Conservation (phyloP, 2,888 invertebrate genomes). For the Hemaris fuciformis region DNA sequence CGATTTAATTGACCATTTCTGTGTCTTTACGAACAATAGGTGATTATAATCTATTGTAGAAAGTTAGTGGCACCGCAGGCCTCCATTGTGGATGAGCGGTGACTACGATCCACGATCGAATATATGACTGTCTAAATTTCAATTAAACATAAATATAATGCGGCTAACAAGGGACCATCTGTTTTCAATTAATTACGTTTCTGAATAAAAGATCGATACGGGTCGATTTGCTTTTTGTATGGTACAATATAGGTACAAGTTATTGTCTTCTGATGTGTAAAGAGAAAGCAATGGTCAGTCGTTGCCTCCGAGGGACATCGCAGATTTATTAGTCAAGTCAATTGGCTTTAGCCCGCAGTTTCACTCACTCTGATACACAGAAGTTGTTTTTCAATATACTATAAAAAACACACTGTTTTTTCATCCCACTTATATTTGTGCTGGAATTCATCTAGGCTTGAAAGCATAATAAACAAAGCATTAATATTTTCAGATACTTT, state of each 20-base stretch:
- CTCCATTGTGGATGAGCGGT: slow-evolving; percentile 70
- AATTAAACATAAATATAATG: slow-evolving; percentile 70
- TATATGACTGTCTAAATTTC: slow-evolving; percentile 58
- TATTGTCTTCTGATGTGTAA: neutral
- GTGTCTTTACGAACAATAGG: slow-evolving; percentile 70
- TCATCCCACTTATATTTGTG: too few species aligned
- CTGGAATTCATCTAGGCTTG: too few species aligned
- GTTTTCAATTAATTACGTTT: slow-evolving; percentile 75
- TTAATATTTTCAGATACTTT: too few species aligned
- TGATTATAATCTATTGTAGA: slow-evolving; percentile 73
- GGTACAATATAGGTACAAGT: neutral
- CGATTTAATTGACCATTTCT: slow-evolving; percentile 64
- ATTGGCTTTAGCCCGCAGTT: too few species aligned
- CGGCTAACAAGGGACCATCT: slow-evolving; percentile 77
- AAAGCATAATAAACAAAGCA: too few species aligned
- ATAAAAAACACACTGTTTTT: too few species aligned
- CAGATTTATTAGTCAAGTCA: too few species aligned
- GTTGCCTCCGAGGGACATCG: neutral
- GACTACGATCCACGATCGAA: slow-evolving; percentile 51
- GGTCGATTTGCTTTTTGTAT: neutral
- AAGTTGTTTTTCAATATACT: too few species aligned
- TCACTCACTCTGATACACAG: too few species aligned
- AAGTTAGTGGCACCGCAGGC: slow-evolving; percentile 67
- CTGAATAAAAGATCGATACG: slow-evolving; percentile 32
- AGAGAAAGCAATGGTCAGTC: neutral